Evolutionary conservation across 2,888 invertebrate species (phyloP).

Genomic region (Pachydiplax longipennis): DNA sequence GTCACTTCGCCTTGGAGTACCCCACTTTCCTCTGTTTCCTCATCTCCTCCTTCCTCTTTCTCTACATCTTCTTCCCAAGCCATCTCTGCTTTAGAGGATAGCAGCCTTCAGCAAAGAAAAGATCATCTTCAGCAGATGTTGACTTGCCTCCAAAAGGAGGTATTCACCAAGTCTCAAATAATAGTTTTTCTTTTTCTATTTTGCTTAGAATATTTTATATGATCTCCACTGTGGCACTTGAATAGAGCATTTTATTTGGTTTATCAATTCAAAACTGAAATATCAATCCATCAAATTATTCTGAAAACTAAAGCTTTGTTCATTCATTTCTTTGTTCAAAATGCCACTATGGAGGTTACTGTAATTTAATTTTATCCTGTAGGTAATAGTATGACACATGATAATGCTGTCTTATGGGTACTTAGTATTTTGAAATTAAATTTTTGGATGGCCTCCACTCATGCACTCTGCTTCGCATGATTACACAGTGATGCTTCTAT

Average conservation of each 20-base stretch:
- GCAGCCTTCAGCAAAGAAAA: constrained; percentile 40
- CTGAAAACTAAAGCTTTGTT: background rate
- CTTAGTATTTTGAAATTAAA: background rate
- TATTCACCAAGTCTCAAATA: background rate
- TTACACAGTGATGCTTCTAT: background rate
- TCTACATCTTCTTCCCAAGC: constrained; percentile 38
- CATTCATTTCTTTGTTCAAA: background rate
- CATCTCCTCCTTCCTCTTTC: constrained; percentile 24
- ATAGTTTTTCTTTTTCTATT: background rate
- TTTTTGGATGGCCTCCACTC: background rate
- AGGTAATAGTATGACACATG: background rate
- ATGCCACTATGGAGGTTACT: background rate
- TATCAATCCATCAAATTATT: background rate
- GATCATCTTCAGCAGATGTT: constrained; percentile 19
- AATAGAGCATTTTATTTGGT: background rate
- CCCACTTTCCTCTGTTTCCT: constrained; percentile 36
- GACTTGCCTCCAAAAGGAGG: constrained; percentile 39
- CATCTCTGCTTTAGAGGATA: constrained; percentile 40
- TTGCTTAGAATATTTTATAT: background rate
- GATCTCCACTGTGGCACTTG: background rate
- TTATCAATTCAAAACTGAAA: background rate
- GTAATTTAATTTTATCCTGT: background rate
- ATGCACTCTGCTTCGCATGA: background rate
- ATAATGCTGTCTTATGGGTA: background rate
- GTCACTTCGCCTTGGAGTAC: constrained; percentile 37